Evolutionary conservation across 2,797 vertebrate species (phyloP).

Genomic region (Parambassis ranga): DNA sequence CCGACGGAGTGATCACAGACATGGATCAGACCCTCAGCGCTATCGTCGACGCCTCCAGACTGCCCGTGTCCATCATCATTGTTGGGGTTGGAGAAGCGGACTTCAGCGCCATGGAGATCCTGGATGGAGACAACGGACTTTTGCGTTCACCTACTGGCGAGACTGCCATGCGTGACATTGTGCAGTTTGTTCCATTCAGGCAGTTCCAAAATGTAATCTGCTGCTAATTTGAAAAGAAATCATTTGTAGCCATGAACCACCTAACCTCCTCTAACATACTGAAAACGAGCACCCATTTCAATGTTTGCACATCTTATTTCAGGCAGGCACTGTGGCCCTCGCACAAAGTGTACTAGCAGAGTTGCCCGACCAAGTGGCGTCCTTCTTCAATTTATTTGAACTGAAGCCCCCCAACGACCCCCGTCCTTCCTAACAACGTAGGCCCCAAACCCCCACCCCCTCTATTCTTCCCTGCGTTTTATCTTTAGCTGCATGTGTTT

Average conservation of each 20-base stretch:
- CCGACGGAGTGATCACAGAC: conserved; percentile 97
- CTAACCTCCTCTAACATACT: neutral
- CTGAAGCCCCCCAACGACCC: conserved; percentile 85
- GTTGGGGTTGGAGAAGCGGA: conserved; percentile 95
- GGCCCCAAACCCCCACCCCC: neutral
- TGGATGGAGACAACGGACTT: conserved; percentile 88
- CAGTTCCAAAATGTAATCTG: conserved; percentile 92
- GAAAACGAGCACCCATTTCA: neutral
- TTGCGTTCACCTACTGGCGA: conserved; percentile 84
- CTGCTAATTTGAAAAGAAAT: neutral
- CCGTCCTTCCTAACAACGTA: conserved; percentile 71
- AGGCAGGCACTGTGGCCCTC: conserved; percentile 88
- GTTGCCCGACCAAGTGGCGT: conserved; percentile 91
- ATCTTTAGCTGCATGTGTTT: neutral
- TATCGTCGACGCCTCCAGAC: conserved; percentile 88
- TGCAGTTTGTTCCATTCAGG: conserved; percentile 96
- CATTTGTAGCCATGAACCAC: neutral
- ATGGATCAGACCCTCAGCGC: conserved; percentile 89
- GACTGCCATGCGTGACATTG: conserved; percentile 89
- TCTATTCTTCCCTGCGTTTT: neutral
- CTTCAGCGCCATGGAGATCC: conserved; percentile 93
- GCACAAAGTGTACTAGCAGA: conserved; percentile 91
- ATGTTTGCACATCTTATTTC: conserved; percentile 59
- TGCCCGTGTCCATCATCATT: conserved; percentile 97
- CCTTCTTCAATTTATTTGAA: conserved; percentile 88